Conservation (phyloP, 2,888 invertebrate species). For the Catocala sponsa region DNA sequence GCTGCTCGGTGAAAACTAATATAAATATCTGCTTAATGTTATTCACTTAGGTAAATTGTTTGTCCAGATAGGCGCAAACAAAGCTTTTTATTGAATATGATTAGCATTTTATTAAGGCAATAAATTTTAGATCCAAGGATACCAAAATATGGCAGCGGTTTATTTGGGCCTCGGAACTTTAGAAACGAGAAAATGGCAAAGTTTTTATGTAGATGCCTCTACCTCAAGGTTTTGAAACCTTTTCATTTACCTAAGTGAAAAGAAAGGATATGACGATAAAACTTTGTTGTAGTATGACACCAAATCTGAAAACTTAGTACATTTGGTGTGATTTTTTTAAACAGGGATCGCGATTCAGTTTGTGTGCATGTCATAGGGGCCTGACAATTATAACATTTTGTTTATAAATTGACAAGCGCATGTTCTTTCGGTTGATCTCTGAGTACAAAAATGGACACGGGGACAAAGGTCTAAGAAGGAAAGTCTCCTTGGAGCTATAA, state of each 20-base stretch:
- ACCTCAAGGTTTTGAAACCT: slow-evolving; percentile 1
- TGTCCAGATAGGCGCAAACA: slow-evolving; percentile 16
- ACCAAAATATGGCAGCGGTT: not conserved
- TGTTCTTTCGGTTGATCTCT: too few species aligned
- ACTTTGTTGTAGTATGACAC: not conserved
- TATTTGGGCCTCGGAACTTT: not conserved
- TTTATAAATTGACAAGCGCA: too few species aligned
- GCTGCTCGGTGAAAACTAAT: not conserved
- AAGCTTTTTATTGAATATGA: slow-evolving; percentile 9
- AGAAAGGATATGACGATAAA: slow-evolving; percentile 18
- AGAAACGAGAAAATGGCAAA: not conserved
- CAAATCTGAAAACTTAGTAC: too few species aligned
- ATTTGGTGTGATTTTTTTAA: too few species aligned
- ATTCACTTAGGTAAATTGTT: slow-evolving; percentile 17
- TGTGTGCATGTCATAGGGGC: too few species aligned
- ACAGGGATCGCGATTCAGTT: too few species aligned
- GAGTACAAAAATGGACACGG: too few species aligned
- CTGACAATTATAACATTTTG: too few species aligned
- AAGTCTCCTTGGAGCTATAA: too few species aligned
- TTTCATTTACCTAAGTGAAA: slow-evolving; percentile 3
- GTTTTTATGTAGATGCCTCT: not conserved
- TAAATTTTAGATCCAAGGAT: not conserved
- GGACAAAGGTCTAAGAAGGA: too few species aligned
- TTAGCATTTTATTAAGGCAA: slow-evolving; percentile 8
- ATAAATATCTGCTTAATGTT: not conserved